These are phyloP conservation scores for Garra rufa DNA, from an alignment of 2,113 vertebrate species.

Conservation along the genomic window DNA sequence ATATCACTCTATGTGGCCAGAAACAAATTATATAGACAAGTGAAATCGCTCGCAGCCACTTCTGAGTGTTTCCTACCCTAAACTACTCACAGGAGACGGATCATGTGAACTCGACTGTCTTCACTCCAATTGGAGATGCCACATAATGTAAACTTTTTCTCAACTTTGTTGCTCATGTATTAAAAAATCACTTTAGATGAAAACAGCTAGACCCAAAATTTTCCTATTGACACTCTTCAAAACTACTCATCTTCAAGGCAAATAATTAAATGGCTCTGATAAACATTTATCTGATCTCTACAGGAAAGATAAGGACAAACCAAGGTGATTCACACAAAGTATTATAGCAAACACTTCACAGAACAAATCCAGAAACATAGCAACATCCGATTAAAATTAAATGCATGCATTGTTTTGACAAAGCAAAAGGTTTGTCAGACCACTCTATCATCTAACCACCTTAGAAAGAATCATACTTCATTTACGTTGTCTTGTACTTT, in stretches of 20 bases:
- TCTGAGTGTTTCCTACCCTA: no score
- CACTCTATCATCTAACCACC: not conserved
- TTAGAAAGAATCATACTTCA: not conserved
- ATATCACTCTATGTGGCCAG: not conserved
- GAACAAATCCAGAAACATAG: not conserved
- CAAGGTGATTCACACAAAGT: not conserved
- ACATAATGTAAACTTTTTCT: no score
- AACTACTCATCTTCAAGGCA: not conserved
- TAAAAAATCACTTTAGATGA: no score
- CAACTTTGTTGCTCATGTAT: no score
- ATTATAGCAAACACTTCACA: not conserved
- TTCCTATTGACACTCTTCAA: no score
- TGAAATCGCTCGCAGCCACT: not conserved
- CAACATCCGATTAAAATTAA: not conserved
- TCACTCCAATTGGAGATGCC: no score
- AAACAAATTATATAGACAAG: not conserved
- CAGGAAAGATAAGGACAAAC: no score
- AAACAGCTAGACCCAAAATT: no score
- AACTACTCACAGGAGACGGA: no score
- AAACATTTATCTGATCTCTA: no score
- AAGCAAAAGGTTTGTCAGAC: not conserved
- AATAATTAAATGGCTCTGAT: not conserved
- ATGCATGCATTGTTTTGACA: not conserved
- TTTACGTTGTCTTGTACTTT: not conserved
- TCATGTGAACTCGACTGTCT: no score